These are phyloP conservation scores for Eledone cirrhosa DNA, from an alignment of 2,888 invertebrate species.

Conservation along the genomic window DNA sequence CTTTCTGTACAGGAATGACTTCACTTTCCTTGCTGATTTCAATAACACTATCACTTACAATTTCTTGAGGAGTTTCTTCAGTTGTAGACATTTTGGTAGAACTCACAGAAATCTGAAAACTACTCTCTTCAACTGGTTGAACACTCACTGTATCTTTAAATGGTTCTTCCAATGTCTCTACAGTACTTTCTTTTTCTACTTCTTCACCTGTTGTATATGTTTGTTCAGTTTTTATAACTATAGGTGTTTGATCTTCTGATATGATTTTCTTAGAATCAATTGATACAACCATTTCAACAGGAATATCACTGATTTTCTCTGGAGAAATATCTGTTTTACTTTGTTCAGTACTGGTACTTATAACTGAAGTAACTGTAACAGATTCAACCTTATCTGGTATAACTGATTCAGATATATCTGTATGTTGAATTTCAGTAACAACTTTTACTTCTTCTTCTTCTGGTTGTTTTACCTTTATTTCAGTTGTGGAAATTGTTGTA, in stretches of 20 bases:
- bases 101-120: background rate
- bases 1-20: background rate
- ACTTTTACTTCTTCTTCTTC: conserved; percentile 24
- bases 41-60: background rate
- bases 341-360: conserved; percentile 10
- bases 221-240: conserved; percentile 1
- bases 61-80: background rate
- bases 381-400: conserved; percentile 21
- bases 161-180: conserved; percentile 9
- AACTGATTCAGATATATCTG: conserved; percentile 30
- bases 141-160: background rate
- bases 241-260: conserved; percentile 3
- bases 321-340: conserved; percentile 24
- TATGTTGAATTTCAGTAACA: background rate
- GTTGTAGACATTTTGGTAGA: background rate
- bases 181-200: conserved; percentile 23
- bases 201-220: conserved; percentile 7
- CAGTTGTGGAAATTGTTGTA: background rate
- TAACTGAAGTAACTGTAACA: conserved; percentile 30
- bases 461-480: background rate
- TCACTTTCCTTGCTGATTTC: conserved; percentile 18
- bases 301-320: conserved; percentile 22
- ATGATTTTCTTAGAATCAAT: conserved; percentile 24
- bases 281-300: background rate
- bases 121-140: background rate